Conservation (phyloP, 2,113 vertebrate species). For the Sminthopsis crassicaudata region DNA sequence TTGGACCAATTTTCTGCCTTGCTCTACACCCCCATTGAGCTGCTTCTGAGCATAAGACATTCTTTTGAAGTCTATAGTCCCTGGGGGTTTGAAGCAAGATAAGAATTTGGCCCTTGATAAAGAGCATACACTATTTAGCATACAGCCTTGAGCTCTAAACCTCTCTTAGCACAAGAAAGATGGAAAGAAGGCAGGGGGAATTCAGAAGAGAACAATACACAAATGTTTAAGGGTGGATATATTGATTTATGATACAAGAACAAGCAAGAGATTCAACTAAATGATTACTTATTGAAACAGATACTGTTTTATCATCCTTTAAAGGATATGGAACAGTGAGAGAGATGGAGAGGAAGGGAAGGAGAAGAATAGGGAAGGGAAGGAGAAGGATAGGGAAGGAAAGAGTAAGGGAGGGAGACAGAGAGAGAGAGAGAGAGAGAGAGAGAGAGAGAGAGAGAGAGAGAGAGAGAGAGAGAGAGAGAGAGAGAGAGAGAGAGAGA, state of each 20-base stretch:
- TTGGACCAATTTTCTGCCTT: slow-evolving; percentile 75
- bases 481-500: slow-evolving; percentile 12
- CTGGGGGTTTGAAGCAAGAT: slow-evolving; percentile 77
- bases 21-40: slow-evolving; percentile 69
- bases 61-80: slow-evolving; percentile 81
- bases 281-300: neutral
- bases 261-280: neutral
- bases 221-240: slow-evolving; percentile 47
- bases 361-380: slow-evolving; percentile 30
- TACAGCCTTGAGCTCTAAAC: slow-evolving; percentile 67
- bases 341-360: slow-evolving; percentile 10
- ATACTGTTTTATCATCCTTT: slow-evolving; percentile 27
- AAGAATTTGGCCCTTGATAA: slow-evolving; percentile 73
- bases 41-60: slow-evolving; percentile 79
- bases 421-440: slow-evolving; percentile 1
- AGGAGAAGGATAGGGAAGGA: neutral
- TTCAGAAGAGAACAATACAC: slow-evolving; percentile 43
- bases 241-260: slow-evolving; percentile 43
- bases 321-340: neutral
- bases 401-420: slow-evolving; percentile 16
- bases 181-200: slow-evolving; percentile 19
- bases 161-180: slow-evolving; percentile 51
- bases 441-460: slow-evolving; percentile 17
- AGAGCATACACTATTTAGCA: slow-evolving; percentile 65
- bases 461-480: slow-evolving; percentile 28